Base-by-base conservation (phyloP, 2,113 vertebrate species). In the Hyla sarda region DNA sequence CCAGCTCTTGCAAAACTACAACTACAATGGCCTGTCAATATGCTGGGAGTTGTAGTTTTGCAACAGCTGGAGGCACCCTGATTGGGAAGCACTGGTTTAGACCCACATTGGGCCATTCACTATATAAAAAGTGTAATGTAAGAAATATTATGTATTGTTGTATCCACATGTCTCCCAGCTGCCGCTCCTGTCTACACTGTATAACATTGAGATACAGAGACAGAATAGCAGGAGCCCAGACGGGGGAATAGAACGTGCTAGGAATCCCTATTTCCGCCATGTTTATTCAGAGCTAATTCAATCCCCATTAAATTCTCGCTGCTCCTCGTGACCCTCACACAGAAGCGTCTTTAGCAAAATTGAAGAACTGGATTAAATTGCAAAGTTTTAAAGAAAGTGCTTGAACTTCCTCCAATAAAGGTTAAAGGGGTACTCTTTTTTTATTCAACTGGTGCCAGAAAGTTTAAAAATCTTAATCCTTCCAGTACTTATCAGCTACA, bases 261-360 rank as follows among this genome's bases (percentile, higher is more conserved):
- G 60, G 6, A 69, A 25, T 8, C 12, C 11, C 28, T 60, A 71
- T 30, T 67, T 67, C 28, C 16, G n/a, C 45, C 23, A 45, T 67
- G 79, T 82, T 67, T 67, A 41, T 80, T 62, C 79, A 82, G 60
- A 45, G 37, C 60, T 69, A 69, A 82, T 34, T 52, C 56, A 69
- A 32, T 69, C 19, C 14, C n/a, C 25, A 6, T 67, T 48, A 69
- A 37, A 67, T 69, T 21, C 8, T 65, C 37, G 4, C 13, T 19
- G 78, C 78, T 0, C 78, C 23, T 62, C n/a, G 1, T 30, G 58
- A 62, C 56, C 56, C 78, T 3, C 78, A 5, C 9, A 34, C 19
- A 1, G 37, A 81, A 41, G 32, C 52, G 32, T 79, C 52, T 37
- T 58, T 25, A 81, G 62, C 54, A 47, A n/a, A n/a, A 37, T 23